Base-by-base conservation (phyloP, 2,113 vertebrate genomes). In the Coryphaenoides rupestris region DNA sequence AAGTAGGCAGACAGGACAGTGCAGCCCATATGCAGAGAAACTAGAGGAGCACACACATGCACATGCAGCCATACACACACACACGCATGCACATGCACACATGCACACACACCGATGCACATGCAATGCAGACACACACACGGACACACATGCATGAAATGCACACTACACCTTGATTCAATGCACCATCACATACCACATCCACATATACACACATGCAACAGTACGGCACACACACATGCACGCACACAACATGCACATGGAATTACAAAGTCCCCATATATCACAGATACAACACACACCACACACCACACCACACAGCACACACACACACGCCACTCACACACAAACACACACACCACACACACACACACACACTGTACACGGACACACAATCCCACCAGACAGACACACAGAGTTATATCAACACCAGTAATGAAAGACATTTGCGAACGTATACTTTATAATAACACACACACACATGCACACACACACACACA, bases 1-100 rank as follows among this genome's bases (percentile, higher is more conserved):
- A 84, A n/a, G 61, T 58, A 60, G 52, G 77, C 76, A 81, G 63
- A 61, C 40, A 5, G 5, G 28, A 80, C 81, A 81, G 81, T 81
- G 78, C 73, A 63, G 64, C 56, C 26, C 28, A 55, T 46, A 64
- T 55, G 53, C 28, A 73, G 28, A 28, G 65, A 70, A 72, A 77
- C 63, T 73, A 74, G 68, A 78, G 55, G 47, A 26, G 46, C 53
- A 58, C 52, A 58, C 68, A 55, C 21, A 55, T 19, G 22, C 54
- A 22, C 19, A 55, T 19, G 19, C 21, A 60, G 61, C 6, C 62
- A 19, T 19, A 16, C 19, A 6, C 13, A 15, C 24, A 21, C 24
- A 49, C 55, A 59, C 23, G 45, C 10, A 46, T 19, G 5, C 2
- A 19, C 53, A 59, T 21, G 23, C 60, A 52, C 17, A 52, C 12